Conservation (phyloP, 2,113 vertebrate species). For the Calidris pygmaea region DNA sequence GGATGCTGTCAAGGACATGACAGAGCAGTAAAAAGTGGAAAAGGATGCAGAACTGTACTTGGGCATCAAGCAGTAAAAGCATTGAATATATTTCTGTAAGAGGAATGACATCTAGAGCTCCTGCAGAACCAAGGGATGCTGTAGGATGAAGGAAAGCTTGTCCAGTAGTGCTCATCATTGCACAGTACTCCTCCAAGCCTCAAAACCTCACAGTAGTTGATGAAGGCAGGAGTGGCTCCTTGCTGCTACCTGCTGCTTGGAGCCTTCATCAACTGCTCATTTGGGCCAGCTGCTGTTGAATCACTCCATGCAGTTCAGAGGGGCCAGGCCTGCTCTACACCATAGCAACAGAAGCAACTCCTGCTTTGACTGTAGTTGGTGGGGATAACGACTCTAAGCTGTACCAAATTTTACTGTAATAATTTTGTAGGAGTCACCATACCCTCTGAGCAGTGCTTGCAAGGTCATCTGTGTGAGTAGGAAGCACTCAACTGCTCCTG, state of each 20-base stretch:
- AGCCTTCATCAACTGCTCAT: neutral
- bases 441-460: neutral
- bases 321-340: neutral
- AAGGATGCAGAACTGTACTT: neutral
- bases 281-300: neutral
- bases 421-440: fast-evolving
- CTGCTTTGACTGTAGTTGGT: neutral
- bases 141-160: neutral
- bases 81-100: fast-evolving
- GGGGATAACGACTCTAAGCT: neutral
- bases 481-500: neutral
- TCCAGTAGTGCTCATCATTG: neutral
- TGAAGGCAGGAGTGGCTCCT: neutral
- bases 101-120: fast-evolving
- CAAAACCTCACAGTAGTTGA: neutral
- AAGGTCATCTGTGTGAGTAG: neutral
- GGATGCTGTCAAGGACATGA: neutral
- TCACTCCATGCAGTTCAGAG: neutral
- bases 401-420: neutral
- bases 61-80: neutral
- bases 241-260: neutral
- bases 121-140: neutral
- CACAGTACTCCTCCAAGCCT: neutral
- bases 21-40: neutral
- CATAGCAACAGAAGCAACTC: neutral